phyloP scores from a whole-genome alignment of 2,888 invertebrate species.

The Agrilus biguttatus region DNA sequence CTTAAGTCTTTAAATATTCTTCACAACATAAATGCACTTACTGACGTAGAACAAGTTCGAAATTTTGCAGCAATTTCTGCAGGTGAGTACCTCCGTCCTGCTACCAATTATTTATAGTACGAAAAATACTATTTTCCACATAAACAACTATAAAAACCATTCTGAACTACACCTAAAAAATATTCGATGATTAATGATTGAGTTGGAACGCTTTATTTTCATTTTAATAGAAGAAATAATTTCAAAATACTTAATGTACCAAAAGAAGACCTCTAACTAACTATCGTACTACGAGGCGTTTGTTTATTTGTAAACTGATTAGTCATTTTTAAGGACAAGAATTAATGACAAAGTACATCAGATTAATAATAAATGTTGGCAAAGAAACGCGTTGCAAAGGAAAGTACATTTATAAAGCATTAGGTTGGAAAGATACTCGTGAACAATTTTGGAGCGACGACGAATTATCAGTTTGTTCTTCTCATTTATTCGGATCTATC shows the following conservation, averaged over 20 bases:
- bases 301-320: too few species aligned
- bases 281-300: too few species aligned
- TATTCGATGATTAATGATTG: too few species aligned
- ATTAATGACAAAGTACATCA: constrained; percentile 17
- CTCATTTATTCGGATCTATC: neutral
- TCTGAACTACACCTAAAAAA: too few species aligned
- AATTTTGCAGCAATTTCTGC: constrained; percentile 23
- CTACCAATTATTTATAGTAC: neutral
- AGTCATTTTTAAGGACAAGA: constrained; percentile 15
- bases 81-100: constrained; percentile 11
- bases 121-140: too few species aligned
- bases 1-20: constrained; percentile 22
- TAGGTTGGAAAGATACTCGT: constrained; percentile 22
- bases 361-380: constrained; percentile 14
- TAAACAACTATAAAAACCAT: too few species aligned
- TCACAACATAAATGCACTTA: constrained; percentile 12
- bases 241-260: too few species aligned
- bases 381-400: constrained; percentile 8
- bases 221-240: too few species aligned
- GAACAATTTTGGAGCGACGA: constrained; percentile 14
- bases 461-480: neutral
- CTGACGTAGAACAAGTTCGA: constrained; percentile 19
- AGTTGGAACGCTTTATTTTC: too few species aligned
- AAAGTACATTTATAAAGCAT: constrained; percentile 14
- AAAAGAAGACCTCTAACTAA: too few species aligned